Conservation (phyloP, 2,113 vertebrate genomes). For the Oreochromis aureus region DNA sequence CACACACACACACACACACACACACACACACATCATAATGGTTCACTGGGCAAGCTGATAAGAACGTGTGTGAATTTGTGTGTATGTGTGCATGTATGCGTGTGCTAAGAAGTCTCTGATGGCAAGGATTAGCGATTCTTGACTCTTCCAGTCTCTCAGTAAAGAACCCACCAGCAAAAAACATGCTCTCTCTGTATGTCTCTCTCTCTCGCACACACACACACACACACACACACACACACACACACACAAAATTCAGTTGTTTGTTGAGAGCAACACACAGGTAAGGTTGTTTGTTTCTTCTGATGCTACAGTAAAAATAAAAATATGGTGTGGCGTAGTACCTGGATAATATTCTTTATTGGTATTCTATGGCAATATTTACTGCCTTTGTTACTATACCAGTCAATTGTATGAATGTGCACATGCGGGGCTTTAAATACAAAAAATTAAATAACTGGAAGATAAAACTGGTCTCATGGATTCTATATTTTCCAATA, state of each 20-base stretch:
- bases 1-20: neutral
- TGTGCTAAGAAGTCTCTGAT: slow-evolving; percentile 53
- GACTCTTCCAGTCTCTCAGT: slow-evolving; percentile 47
- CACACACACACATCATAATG: slow-evolving; percentile 32
- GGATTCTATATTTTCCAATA: neutral
- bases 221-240: neutral
- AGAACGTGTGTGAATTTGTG: slow-evolving; percentile 21
- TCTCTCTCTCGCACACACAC: neutral
- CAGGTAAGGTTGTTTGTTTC: neutral
- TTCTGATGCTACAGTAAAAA: neutral
- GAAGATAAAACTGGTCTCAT: neutral
- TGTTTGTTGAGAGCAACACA: neutral
- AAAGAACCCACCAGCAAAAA: slow-evolving; percentile 36
- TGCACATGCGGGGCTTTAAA: neutral
- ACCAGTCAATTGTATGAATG: neutral
- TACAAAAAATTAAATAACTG: neutral
- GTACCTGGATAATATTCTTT: neutral
- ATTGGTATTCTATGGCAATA: neutral
- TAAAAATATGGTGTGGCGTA: neutral
- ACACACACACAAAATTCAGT: neutral
- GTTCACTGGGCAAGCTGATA: slow-evolving; percentile 61
- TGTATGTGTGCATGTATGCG: neutral
- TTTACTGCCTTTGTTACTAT: neutral
- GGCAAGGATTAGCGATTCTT: slow-evolving; percentile 66
- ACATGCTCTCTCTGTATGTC: neutral